These are phyloP conservation scores for Tiliqua scincoides DNA, from an alignment of 2,113 vertebrate genomes.

Conservation along the genomic window DNA sequence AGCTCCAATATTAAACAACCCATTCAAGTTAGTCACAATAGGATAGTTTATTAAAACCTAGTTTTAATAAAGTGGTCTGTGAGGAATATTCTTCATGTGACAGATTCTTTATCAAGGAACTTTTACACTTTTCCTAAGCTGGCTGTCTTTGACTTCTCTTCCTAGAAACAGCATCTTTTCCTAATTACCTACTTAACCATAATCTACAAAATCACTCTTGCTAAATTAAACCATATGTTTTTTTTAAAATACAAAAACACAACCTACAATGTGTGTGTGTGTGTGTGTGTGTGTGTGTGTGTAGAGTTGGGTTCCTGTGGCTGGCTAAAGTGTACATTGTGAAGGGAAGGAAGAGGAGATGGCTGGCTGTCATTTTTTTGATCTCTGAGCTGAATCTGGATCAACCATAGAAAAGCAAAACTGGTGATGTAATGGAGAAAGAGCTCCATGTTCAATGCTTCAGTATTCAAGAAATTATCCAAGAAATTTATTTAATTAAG, in stretches of 20 bases:
- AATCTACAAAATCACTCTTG: constrained; percentile 38
- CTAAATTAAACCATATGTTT: constrained; percentile 38
- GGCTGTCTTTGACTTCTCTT: constrained; percentile 33
- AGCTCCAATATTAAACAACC: constrained; percentile 16
- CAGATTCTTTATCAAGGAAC: constrained; percentile 57
- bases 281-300: not conserved
- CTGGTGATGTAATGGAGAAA: constrained; percentile 15
- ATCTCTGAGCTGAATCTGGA: not conserved
- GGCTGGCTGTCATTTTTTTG: not conserved
- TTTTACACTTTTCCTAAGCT: not conserved
- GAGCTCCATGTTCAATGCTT: not conserved
- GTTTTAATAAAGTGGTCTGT: not conserved
- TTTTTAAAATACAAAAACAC: not conserved
- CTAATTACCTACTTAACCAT: constrained; percentile 53
- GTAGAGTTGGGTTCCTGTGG: fast-evolving
- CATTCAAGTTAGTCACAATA: constrained; percentile 14
- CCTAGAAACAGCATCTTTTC: constrained; percentile 26
- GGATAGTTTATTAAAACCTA: constrained; percentile 5
- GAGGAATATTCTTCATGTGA: constrained; percentile 45
- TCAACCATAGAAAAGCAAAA: not conserved
- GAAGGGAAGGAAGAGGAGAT: not conserved
- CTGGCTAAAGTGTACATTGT: not conserved
- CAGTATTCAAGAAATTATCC: not conserved
- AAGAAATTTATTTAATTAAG: not conserved
- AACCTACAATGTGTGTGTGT: not conserved